These are phyloP conservation scores for Synergus laeviventris DNA, from an alignment of 2,888 invertebrate species.

Conservation along the genomic window DNA sequence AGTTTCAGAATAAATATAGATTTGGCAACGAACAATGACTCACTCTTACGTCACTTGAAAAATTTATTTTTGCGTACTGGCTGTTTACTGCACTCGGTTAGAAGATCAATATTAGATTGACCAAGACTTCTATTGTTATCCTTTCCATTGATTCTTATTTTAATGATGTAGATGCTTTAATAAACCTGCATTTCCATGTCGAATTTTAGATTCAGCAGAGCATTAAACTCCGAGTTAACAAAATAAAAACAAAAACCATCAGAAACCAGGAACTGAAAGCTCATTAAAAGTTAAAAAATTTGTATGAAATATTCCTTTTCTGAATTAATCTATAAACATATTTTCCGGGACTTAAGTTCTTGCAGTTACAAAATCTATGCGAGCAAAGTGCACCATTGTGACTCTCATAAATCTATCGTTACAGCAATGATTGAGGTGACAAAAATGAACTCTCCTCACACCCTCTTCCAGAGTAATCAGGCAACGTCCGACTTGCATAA, in stretches of 20 bases:
- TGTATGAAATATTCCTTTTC: background rate
- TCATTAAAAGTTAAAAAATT: no score
- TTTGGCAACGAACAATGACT: background rate
- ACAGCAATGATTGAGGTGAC: slow-evolving; percentile 58
- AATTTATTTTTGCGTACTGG: background rate
- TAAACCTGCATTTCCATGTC: background rate
- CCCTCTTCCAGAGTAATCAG: slow-evolving; percentile 43
- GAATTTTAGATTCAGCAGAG: background rate
- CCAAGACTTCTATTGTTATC: background rate
- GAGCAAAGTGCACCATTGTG: slow-evolving; percentile 20
- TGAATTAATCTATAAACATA: background rate
- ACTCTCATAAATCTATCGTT: slow-evolving; percentile 59
- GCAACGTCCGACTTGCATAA: slow-evolving; percentile 56
- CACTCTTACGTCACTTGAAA: background rate
- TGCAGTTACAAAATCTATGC: slow-evolving; percentile 36
- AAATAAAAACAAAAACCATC: background rate
- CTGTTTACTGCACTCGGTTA: background rate
- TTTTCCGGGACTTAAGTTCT: background rate
- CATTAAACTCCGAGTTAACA: background rate
- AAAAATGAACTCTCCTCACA: slow-evolving; percentile 46
- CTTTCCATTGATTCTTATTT: background rate
- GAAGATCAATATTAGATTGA: background rate
- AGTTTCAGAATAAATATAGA: background rate
- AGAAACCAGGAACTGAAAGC: no score
- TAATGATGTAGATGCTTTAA: background rate